Base-by-base conservation (phyloP, 2,888 invertebrate genomes). In the Ctenicera cuprea region DNA sequence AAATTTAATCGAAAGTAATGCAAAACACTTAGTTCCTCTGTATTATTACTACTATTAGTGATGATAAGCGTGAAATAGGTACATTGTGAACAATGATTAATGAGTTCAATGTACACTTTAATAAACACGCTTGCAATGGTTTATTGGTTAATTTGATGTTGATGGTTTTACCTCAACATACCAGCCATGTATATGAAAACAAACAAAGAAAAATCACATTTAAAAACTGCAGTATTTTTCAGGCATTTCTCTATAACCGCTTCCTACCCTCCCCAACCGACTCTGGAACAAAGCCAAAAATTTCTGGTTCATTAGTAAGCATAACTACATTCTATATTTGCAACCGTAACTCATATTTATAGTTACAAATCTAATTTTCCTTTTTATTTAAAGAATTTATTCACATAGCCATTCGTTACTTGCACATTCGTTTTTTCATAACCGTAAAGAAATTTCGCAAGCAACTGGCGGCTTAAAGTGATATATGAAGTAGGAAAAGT, bases 401-500 rank as follows among this genome's bases (percentile, higher is more conserved):
- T 26, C 26, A 26, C n/a, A n/a, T n/a, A 26, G 26, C 5, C 33
- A 9, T 33, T 33, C 8, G 33, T 33, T 33, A 33, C 8, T 45
- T 45, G 18, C 45, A 18, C 8, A 18, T 9, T 45, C 14, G 11
- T 45, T 45, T 45, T 45, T 18, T 45, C 18, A 18, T 45, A 16
- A 18, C 16, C 50, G 18, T 50, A 20, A 22, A 5, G 20, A 50
- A 50, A 22, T 20, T 22, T 50, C 22, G 50, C 22, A 45, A 45
- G n/a, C n/a, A n/a, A n/a, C n/a, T n/a, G 26, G 45, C 45, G 12
- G 20, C 22, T 50, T 50, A 22, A 57, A 33, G 37, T 57, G 57
- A 57, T 33, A 57, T 57, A 57, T 57, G 57, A 14, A n/a, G 33
- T 57, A 37, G 33, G 38, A 33, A 37, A 33, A 57, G 57, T 33